Base-by-base conservation (phyloP, 1,140 invertebrate genomes). In the Panagrolaimus sp. region DNA sequence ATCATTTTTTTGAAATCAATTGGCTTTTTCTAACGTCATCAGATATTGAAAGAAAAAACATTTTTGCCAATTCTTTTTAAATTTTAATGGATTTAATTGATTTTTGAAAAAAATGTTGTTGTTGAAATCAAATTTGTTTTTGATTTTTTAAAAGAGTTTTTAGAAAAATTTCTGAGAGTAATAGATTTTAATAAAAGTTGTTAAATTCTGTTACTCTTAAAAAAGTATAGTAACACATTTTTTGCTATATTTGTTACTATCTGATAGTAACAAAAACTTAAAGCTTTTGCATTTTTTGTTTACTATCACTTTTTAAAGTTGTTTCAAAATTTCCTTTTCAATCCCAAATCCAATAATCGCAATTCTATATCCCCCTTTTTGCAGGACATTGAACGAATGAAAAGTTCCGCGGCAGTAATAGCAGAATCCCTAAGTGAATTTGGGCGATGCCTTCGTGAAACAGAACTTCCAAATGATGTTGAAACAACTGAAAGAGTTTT, bases 361-460 rank as follows among this genome's bases (percentile, higher is more conserved):
- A 38, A 38, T 38, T 47, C 7, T 38, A 38, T 21, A 70, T 74
- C 69, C 52, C 26, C 44, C 17, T 69, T 71, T 52, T 87, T 87
- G n/a, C 82, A 95, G 92, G 91, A 90, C 65, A 88, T 96, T 76
- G 94, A 96, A 84, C 92, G 93, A 83, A 96, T 96, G 86, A 93
- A 91, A 45, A 89, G 88, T 44, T 88, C 93, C 83, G 93, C 91
- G 65, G 89, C 91, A 81, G 89, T 92, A 78, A 91, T 96, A 24
- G 92, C 92, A 9, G 86, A 88, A 65, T 88, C 90, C 71, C 84
- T 94, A 72, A 89, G 91, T 83, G 88, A 89, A 68, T 94, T 93
- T 83, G 93, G 91, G 68, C 88, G 90, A 82, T 88, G 89, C 71
- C 89, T 95, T 43, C 85, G 88, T 69, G 88, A 88, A 81, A 88